A percentile compares a stretch with the other conserved stretches of the same genome.
Evolutionary conservation across 2,113 vertebrate genomes (phyloP).

Genomic region (Pomatostomus ruficeps): DNA sequence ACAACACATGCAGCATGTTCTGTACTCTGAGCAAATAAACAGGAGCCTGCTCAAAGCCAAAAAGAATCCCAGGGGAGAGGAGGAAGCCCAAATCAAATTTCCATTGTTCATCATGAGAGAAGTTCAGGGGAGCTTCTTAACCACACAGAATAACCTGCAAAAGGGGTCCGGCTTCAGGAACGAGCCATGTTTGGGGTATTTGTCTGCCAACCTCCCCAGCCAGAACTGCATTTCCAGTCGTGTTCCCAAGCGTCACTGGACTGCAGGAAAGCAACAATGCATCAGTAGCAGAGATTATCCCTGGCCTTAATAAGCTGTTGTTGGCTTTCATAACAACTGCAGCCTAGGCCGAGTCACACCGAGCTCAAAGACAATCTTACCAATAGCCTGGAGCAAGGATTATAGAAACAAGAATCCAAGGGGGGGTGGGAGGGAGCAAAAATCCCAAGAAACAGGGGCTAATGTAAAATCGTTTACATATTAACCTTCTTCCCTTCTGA

Average conservation of each 20-base stretch:
- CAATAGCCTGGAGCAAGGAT: slow-evolving; percentile 93
- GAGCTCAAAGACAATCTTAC: slow-evolving; percentile 70
- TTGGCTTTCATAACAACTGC: slow-evolving; percentile 74
- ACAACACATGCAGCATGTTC: background rate
- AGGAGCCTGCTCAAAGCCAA: background rate
- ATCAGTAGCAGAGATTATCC: slow-evolving; percentile 74
- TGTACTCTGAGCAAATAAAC: background rate
- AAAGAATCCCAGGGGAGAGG: background rate
- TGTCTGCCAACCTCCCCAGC: slow-evolving; percentile 30
- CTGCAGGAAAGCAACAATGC: slow-evolving; percentile 68
- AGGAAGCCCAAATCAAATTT: background rate
- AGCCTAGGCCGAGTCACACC: slow-evolving; percentile 66
- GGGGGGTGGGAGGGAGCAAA: slow-evolving; percentile 38
- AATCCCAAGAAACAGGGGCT: slow-evolving; percentile 79
- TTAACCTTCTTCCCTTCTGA: slow-evolving; percentile 90
- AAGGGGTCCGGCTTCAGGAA: background rate
- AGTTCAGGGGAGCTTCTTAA: background rate
- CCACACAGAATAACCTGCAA: background rate
- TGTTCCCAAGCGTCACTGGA: slow-evolving; percentile 57
- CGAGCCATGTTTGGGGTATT: background rate
- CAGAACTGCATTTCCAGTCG: slow-evolving; percentile 6
- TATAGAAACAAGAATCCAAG: slow-evolving; percentile 77
- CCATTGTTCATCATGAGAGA: background rate
- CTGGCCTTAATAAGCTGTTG: slow-evolving; percentile 74
- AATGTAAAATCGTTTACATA: slow-evolving; percentile 95